Percentiles rank a stretch among this genome's conserved stretches.
Evolutionary conservation across 2,113 vertebrate species (phyloP).

Genomic region (Dascyllus trimaculatus): DNA sequence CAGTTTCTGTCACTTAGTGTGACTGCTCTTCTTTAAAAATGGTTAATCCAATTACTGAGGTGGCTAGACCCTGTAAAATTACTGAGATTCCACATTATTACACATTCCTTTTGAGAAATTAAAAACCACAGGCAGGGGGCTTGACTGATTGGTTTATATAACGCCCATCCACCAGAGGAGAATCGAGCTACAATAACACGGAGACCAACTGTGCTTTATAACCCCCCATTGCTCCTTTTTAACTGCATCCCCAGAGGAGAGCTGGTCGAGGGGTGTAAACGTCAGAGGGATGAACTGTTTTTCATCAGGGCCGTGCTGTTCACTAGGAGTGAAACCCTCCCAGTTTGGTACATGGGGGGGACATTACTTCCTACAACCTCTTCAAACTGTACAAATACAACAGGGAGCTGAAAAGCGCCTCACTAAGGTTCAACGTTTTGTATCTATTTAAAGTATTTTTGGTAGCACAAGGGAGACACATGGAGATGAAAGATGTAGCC

Average conservation of each 20-base stretch:
- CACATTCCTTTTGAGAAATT: constrained; percentile 25
- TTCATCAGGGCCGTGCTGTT: constrained; percentile 25
- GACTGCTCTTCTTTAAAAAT: constrained; percentile 21
- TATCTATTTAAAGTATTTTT: constrained; percentile 44
- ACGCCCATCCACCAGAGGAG: constrained; percentile 16
- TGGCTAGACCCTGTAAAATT: constrained; percentile 17
- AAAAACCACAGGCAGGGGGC: constrained; percentile 17
- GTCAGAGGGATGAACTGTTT: constrained; percentile 6
- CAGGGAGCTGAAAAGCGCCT: constrained; percentile 26
- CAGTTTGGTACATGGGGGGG: constrained; percentile 25
- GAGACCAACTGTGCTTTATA: constrained; percentile 29
- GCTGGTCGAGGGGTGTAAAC: constrained; percentile 26
- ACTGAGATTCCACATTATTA: constrained; percentile 11
- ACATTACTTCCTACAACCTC: constrained; percentile 15
- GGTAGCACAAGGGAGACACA: constrained; percentile 24
- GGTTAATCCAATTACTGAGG: constrained; percentile 13
- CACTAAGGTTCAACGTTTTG: constrained; percentile 41
- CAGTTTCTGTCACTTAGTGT: constrained; percentile 3
- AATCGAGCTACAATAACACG: constrained; percentile 27
- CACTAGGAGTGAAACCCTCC: constrained; percentile 35
- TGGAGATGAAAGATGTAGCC: constrained; percentile 54
- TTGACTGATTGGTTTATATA: constrained; percentile 36
- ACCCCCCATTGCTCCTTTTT: constrained; percentile 31
- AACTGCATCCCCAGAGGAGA: constrained; percentile 30
- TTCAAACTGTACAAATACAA: constrained; percentile 34